These are phyloP conservation scores for Garrulus glandarius DNA, from an alignment of 2,797 vertebrate genomes.

Conservation along the genomic window DNA sequence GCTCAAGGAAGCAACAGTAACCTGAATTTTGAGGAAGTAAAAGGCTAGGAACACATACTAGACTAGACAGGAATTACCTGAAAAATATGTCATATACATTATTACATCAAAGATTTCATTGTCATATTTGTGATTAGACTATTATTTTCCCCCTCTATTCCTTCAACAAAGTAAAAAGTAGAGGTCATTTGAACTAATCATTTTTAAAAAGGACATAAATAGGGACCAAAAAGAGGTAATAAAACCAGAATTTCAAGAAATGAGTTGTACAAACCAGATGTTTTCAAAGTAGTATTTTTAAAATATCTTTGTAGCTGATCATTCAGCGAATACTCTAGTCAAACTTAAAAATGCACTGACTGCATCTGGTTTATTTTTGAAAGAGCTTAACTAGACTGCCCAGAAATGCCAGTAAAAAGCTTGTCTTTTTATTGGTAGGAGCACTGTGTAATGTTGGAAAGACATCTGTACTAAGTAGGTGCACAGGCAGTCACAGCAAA, in stretches of 20 bases:
- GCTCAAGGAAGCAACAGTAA: not conserved
- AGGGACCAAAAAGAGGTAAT: not conserved
- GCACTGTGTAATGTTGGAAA: not conserved
- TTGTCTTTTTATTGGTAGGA: not conserved
- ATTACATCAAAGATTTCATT: not conserved
- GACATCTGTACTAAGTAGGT: not conserved
- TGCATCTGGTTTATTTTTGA: not conserved
- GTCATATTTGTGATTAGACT: not conserved
- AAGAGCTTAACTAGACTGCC: not conserved
- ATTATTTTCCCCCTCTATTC: not conserved
- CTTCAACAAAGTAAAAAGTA: conserved; percentile 21
- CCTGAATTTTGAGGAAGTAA: not conserved
- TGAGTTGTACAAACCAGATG: not conserved
- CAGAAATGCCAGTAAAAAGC: not conserved
- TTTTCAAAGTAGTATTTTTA: not conserved
- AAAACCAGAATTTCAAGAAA: not conserved
- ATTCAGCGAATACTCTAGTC: not conserved
- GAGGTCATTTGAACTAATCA: not conserved
- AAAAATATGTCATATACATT: not conserved
- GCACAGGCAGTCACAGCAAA: not conserved
- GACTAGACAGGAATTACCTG: not conserved
- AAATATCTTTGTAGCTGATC: not conserved
- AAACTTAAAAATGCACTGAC: not conserved
- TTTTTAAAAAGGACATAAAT: not conserved
- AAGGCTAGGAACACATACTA: not conserved